A percentile compares a stretch with the other conserved stretches of the same genome.
Evolutionary conservation across 2,888 invertebrate genomes (phyloP).

Genomic region (Ashinkailepas kermadecensis): DNA sequence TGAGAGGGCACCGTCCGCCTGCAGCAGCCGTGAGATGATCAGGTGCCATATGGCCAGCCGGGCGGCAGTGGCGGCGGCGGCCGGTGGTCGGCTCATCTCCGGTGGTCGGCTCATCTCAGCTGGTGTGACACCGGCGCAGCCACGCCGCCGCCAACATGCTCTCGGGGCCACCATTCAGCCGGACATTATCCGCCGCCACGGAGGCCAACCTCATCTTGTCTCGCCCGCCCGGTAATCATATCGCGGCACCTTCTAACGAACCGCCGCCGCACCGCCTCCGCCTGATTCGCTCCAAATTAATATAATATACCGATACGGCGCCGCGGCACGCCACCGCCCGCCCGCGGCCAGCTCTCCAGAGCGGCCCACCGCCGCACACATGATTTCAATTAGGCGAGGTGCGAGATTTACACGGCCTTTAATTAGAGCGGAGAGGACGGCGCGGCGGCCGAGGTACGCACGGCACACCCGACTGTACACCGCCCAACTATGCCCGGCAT

Average conservation of each 20-base stretch:
- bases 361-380: not conserved
- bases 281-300: slow-evolving; percentile 17
- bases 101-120: not conserved
- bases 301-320: slow-evolving; percentile 21
- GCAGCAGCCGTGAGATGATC: not conserved
- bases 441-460: not conserved
- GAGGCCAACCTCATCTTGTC: slow-evolving; percentile 9
- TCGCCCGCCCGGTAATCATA: slow-evolving; percentile 13
- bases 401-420: slow-evolving; percentile 22
- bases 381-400: slow-evolving; percentile 17
- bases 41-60: not conserved
- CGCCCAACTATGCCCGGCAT: not conserved
- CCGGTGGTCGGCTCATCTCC: not conserved
- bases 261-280: slow-evolving; percentile 12
- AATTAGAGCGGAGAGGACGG: not conserved
- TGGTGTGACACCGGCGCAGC: not conserved
- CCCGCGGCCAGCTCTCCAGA: not conserved
- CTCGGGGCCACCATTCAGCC: not conserved
- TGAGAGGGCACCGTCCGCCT: not conserved
- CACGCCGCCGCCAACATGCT: not conserved
- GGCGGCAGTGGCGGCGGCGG: not conserved
- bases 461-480: not conserved
- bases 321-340: slow-evolving; percentile 2
- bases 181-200: not conserved
- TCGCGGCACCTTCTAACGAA: slow-evolving; percentile 2